These are phyloP conservation scores for Eristalinus aeneus DNA, from an alignment of 2,888 invertebrate species.

Conservation along the genomic window DNA sequence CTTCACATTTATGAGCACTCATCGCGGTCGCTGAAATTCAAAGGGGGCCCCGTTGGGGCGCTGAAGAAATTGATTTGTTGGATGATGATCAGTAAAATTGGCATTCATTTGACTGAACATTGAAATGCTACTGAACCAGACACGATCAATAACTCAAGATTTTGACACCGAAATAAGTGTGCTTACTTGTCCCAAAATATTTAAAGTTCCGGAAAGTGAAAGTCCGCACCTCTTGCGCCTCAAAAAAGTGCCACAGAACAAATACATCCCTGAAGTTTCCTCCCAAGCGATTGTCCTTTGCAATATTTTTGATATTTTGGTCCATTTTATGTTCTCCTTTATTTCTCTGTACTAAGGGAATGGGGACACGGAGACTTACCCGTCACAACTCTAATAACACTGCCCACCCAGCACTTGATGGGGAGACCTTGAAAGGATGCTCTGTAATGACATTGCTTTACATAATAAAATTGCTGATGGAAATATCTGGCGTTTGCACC, in stretches of 20 bases:
- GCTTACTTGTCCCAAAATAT: too few species aligned
- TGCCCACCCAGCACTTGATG: constrained; percentile 1
- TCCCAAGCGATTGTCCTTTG: constrained; percentile 28
- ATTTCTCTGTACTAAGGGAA: constrained; percentile 9
- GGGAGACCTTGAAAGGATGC: constrained; percentile 36
- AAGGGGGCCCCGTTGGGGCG: not conserved
- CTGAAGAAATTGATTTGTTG: not conserved
- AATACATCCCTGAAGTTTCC: constrained; percentile 10
- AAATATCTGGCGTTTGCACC: constrained; percentile 65
- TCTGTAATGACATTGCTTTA: constrained; percentile 59
- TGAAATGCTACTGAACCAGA: too few species aligned
- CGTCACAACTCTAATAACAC: not conserved
- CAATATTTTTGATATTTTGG: constrained; percentile 31
- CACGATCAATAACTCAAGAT: too few species aligned
- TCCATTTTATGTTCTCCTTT: constrained; percentile 18
- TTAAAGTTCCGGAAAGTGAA: not conserved
- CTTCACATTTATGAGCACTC: constrained; percentile 4
- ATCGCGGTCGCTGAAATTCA: not conserved
- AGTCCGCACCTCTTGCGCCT: not conserved
- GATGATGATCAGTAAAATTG: too few species aligned
- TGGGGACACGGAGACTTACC: not conserved
- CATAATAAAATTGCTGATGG: constrained; percentile 61
- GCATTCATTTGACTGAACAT: too few species aligned
- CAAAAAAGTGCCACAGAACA: not conserved
- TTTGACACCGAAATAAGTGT: too few species aligned